Evolutionary conservation across 1,140 invertebrate species (phyloP).

Genomic region (Phocides pigmalion): DNA sequence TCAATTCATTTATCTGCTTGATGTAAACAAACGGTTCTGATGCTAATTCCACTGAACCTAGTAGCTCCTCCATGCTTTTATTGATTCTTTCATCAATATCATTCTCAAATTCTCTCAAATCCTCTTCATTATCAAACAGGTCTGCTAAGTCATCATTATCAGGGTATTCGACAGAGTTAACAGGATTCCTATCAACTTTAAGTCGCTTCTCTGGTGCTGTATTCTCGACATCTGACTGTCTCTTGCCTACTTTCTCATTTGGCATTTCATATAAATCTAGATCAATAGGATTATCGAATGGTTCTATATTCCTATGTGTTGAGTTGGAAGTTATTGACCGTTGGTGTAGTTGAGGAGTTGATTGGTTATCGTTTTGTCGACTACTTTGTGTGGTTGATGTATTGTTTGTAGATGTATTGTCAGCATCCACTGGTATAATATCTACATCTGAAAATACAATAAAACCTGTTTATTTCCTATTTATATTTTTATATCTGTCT

Average conservation of each 20-base stretch:
- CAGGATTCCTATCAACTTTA: slow-evolving; percentile 38
- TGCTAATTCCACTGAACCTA: slow-evolving; percentile 45
- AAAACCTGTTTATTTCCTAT: too few relatives aligned
- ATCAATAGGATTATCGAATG: too few relatives aligned
- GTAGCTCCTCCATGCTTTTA: not conserved
- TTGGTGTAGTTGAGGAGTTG: not conserved
- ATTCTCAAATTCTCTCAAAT: slow-evolving; percentile 60
- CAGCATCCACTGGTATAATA: not conserved
- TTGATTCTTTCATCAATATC: slow-evolving; percentile 49
- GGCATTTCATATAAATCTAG: not conserved
- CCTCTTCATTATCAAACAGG: slow-evolving; percentile 62
- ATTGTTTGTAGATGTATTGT: not conserved
- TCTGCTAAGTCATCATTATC: slow-evolving; percentile 50
- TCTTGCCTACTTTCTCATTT: not conserved
- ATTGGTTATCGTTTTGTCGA: slow-evolving; percentile 6
- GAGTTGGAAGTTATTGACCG: not conserved
- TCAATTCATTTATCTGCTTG: slow-evolving; percentile 71
- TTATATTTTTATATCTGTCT: too few relatives aligned
- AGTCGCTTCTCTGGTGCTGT: slow-evolving; percentile 55
- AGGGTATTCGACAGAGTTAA: slow-evolving; percentile 44
- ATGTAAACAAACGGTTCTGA: slow-evolving; percentile 72
- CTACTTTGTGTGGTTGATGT: not conserved
- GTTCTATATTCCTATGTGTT: not conserved
- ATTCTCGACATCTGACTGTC: not conserved
- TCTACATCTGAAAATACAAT: not conserved